These are phyloP conservation scores for Tetramorium parvispinum DNA, from an alignment of 1,140 invertebrate species.

Conservation along the genomic window DNA sequence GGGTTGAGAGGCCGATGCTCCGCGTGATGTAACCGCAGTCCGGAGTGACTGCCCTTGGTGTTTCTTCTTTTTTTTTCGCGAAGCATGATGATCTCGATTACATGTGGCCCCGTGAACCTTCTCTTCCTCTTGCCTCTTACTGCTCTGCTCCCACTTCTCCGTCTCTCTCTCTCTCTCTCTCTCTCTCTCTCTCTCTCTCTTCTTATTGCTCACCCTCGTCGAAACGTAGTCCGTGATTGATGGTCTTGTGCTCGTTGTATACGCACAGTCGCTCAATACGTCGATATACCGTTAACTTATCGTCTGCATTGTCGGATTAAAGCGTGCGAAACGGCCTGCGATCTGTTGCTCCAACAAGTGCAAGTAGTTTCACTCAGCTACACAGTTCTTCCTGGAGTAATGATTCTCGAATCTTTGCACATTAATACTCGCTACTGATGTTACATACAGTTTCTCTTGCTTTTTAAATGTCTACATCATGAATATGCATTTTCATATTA, in stretches of 20 bases:
- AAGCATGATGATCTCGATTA: constrained; percentile 56
- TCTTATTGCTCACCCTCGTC: constrained; percentile 41
- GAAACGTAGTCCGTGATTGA: constrained; percentile 51
- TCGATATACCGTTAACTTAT: constrained; percentile 58
- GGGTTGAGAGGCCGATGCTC: constrained; percentile 49
- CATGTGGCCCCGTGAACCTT: constrained; percentile 47
- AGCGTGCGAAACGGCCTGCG: constrained; percentile 38
- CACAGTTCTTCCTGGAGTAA: background rate
- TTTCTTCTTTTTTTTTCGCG: background rate
- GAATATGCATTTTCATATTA: background rate
- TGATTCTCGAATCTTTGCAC: background rate
- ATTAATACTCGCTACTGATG: background rate
- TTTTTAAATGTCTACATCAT: background rate
- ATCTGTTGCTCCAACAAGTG: constrained; percentile 45
- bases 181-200: background rate
- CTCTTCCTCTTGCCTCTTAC: background rate
- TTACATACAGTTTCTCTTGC: background rate
- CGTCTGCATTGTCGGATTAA: constrained; percentile 55
- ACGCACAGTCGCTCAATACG: constrained; percentile 41
- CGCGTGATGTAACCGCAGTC: constrained; percentile 49
- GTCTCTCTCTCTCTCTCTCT: background rate
- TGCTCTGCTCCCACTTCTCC: too few species aligned
- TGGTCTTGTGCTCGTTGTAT: constrained; percentile 35
- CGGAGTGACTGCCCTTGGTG: constrained; percentile 46
- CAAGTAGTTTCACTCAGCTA: constrained; percentile 17